Conservation (phyloP, 2,888 invertebrate genomes). For the Euphydryas editha region DNA sequence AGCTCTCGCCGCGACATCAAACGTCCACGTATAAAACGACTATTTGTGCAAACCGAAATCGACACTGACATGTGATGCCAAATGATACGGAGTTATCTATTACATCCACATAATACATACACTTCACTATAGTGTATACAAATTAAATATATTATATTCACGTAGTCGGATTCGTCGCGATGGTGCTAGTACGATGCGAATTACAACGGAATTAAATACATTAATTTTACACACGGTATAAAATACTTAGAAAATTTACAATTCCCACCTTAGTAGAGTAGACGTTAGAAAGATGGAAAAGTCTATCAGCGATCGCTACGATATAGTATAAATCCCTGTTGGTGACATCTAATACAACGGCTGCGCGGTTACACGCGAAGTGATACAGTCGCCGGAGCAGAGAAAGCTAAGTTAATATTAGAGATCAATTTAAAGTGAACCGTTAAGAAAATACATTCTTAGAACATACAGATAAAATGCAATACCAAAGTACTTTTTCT, state of each 20-base stretch:
- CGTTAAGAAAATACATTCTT: constrained; percentile 66
- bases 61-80: constrained; percentile 46
- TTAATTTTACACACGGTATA: constrained; percentile 78
- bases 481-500: constrained; percentile 78
- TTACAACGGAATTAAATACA: constrained; percentile 70
- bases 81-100: constrained; percentile 52
- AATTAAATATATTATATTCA: constrained; percentile 43
- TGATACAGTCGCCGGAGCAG: constrained; percentile 41
- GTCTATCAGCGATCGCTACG: constrained; percentile 47
- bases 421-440: constrained; percentile 62
- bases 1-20: constrained; percentile 39
- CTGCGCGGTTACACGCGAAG: constrained; percentile 19
- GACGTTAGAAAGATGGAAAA: constrained; percentile 55
- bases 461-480: constrained; percentile 75
- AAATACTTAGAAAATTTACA: constrained; percentile 83
- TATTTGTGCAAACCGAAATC: constrained; percentile 67
- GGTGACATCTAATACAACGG: constrained; percentile 35
- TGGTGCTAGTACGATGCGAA: constrained; percentile 52
- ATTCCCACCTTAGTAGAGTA: constrained; percentile 69
- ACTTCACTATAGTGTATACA: constrained; percentile 53
- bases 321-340: constrained; percentile 44
- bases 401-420: constrained; percentile 49
- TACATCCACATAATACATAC: constrained; percentile 54
- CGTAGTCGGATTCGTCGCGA: constrained; percentile 53
- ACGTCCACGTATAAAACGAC: constrained; percentile 62